Conservation (phyloP, 1,140 invertebrate species). For the Meloidogyne exigua region DNA sequence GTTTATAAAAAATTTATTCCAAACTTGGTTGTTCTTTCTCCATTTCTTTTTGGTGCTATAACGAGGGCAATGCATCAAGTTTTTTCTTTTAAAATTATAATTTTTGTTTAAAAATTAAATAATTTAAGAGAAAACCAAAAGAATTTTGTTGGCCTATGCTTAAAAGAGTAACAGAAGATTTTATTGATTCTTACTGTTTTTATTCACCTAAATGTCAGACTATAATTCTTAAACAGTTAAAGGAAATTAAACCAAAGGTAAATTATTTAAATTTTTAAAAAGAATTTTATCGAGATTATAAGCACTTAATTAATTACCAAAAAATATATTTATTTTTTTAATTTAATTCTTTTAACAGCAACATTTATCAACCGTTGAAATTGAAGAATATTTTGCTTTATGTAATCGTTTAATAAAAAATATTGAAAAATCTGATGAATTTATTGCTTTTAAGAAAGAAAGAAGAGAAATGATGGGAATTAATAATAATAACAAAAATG, state of each 20-base stretch:
- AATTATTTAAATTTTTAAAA: neutral
- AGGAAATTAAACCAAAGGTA: constrained; percentile 20
- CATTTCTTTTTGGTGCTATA: neutral
- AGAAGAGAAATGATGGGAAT: neutral
- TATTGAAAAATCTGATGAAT: neutral
- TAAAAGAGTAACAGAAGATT: constrained; percentile 9
- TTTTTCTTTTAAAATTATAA: neutral
- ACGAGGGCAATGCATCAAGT: neutral
- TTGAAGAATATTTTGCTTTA: neutral
- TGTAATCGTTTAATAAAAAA: neutral
- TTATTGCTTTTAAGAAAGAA: neutral
- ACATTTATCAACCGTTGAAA: neutral
- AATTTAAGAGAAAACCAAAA: constrained; percentile 19
- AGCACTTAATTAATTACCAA: no score
- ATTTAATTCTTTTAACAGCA: no score
- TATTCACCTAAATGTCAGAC: neutral
- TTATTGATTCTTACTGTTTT: neutral
- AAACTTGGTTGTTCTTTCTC: neutral
- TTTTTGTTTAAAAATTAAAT: neutral
- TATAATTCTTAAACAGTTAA: neutral
- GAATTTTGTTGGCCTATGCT: constrained; percentile 24
- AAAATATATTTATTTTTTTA: neutral
- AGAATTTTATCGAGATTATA: no score
- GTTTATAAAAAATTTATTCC: constrained; percentile 19
- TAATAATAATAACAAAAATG: neutral